Evolutionary conservation across 2,797 vertebrate genomes (phyloP), one percentile per base, ranked within the genome.

Genomic region (Melanotaenia pygmaea): DNA sequence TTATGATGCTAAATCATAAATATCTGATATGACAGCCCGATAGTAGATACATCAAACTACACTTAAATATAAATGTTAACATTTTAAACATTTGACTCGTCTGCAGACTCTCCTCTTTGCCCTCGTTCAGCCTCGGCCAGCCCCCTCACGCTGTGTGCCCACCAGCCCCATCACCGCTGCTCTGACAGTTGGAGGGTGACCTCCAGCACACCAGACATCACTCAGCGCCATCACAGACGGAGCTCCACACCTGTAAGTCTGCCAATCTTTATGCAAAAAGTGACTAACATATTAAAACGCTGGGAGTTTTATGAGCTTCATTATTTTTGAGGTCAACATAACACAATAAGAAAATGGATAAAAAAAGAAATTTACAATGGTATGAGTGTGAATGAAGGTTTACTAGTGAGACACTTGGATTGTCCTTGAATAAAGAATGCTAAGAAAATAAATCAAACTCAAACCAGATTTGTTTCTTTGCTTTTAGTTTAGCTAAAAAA

Each of bases 81-180:
- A 0, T 3, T 63, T 62, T 54, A 28, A 57, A 22, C 18, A 9
- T 16, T 6, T 59, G 37, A 2, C 57, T 59, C 50, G 47, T 64
- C 57, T 40, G 18, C 81, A 95, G 95, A 97, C 86, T 94, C 93
- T 87, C 95, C 92, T 0, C 82, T 98, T 64, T 99, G 98, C 71
- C 97, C 98, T 3, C 98, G 97, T 74, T 99, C 98, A 0, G 95
- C 96, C 72, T 99, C 98, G 0, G 97, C 96, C 88, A 98, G 96
- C 80, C 97, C 98, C 18, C 93, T 99, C 76, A 95, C 96, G 3
- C 71, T 95, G 59, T 97, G 96, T 80, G 93, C 93, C 82, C 93
- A 97, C 80, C 95, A 95, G 76, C 92, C 94, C 61, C 94, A 88
- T 3, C 97, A 96, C 84, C 97, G 96, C 87, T 98, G 96, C 92